Evolutionary conservation across 2,797 vertebrate genomes (phyloP).

Genomic region (Ispidina lecontei): DNA sequence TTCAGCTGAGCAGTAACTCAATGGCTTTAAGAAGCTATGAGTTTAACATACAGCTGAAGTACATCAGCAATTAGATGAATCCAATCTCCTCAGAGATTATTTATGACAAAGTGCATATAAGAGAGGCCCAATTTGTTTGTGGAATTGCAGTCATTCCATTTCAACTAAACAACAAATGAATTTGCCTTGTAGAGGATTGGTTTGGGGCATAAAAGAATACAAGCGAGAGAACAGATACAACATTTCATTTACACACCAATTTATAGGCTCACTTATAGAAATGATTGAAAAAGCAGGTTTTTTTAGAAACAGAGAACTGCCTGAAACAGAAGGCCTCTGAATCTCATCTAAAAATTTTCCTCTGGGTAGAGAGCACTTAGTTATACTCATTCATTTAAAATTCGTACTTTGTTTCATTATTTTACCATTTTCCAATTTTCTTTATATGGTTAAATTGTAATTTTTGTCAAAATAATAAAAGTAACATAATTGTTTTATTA

Average conservation of each 20-base stretch:
- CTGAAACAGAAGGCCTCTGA: constrained; percentile 22
- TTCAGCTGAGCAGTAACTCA: constrained; percentile 62
- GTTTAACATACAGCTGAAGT: constrained; percentile 51
- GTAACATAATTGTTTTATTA: not conserved
- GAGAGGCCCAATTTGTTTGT: constrained; percentile 77
- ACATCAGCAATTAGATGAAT: constrained; percentile 63
- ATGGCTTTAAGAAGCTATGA: constrained; percentile 37
- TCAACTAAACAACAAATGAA: constrained; percentile 79
- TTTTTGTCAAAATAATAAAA: not conserved
- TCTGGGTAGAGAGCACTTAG: not conserved
- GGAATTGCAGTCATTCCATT: constrained; percentile 74
- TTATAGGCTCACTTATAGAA: constrained; percentile 59
- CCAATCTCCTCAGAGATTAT: constrained; percentile 76
- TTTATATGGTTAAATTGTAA: not conserved
- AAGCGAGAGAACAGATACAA: constrained; percentile 53
- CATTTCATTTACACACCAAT: constrained; percentile 65
- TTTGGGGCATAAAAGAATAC: constrained; percentile 65
- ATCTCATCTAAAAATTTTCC: not conserved
- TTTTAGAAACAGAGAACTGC: constrained; percentile 24
- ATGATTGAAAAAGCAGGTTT: constrained; percentile 56
- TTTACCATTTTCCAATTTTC: not conserved
- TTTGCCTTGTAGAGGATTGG: constrained; percentile 50
- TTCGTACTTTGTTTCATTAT: not conserved
- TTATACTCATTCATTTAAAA: not conserved
- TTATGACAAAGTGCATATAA: constrained; percentile 77